Conservation (phyloP, 2,797 vertebrate species). For the Carduelis carduelis region DNA sequence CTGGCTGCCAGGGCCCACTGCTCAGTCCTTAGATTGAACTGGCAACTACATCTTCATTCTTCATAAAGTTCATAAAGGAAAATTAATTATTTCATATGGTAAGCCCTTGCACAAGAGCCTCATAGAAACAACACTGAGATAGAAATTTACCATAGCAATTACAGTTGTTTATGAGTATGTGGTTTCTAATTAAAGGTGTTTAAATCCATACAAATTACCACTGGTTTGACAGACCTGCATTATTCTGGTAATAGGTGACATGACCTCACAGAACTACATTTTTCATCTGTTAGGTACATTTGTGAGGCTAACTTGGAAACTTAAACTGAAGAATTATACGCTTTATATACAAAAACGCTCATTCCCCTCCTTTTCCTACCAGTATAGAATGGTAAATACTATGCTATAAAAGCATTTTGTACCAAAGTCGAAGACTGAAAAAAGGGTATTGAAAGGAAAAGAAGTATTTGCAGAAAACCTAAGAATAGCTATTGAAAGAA, state of each 20-base stretch:
- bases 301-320: neutral
- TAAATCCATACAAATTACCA: neutral
- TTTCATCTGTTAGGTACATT: neutral
- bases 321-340: neutral
- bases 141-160: neutral
- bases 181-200: neutral
- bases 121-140: neutral
- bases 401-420: neutral
- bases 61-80: neutral
- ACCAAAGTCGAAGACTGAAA: neutral
- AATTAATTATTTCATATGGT: neutral
- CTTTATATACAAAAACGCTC: neutral
- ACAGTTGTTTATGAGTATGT: neutral
- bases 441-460: neutral
- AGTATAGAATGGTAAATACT: neutral
- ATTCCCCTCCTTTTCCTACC: neutral
- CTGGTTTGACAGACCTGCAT: neutral
- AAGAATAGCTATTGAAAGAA: neutral
- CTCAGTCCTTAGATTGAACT: neutral
- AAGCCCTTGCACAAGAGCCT: neutral
- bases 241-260: neutral
- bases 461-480: neutral
- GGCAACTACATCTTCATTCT: neutral
- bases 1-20: neutral
- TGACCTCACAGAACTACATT: neutral